Conservation (phyloP, 2,797 vertebrate species). For the Platalea minor region DNA sequence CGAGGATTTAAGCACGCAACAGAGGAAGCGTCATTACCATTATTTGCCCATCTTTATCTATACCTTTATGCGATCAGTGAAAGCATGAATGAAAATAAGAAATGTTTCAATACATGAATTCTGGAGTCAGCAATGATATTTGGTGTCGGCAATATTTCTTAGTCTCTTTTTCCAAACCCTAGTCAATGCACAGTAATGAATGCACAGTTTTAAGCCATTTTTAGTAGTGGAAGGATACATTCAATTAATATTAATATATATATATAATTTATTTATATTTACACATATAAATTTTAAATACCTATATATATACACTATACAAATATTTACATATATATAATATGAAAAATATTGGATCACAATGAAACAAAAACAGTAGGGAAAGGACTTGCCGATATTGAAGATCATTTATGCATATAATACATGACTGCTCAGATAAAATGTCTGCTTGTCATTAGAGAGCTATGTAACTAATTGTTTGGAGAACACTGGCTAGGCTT, state of each 20-base stretch:
- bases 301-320: too few relatives aligned
- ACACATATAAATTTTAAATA: not conserved
- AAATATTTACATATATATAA: not conserved
- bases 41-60: not conserved
- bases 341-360: not conserved
- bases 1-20: not conserved
- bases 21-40: not conserved
- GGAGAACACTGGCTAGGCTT: not conserved
- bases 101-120: not conserved
- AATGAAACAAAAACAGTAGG: not conserved
- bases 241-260: not conserved
- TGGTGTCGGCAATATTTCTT: not conserved
- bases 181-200: not conserved
- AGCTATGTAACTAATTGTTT: not conserved
- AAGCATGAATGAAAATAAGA: not conserved
- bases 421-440: not conserved
- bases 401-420: not conserved
- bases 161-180: not conserved
- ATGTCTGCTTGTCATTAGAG: not conserved
- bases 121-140: not conserved
- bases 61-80: not conserved
- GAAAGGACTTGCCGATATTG: not conserved
- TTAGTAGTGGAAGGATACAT: not conserved
- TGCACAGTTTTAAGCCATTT: not conserved
- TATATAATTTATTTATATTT: not conserved